Conservation (phyloP, 2,113 vertebrate genomes). For the Bos indicus region DNA sequence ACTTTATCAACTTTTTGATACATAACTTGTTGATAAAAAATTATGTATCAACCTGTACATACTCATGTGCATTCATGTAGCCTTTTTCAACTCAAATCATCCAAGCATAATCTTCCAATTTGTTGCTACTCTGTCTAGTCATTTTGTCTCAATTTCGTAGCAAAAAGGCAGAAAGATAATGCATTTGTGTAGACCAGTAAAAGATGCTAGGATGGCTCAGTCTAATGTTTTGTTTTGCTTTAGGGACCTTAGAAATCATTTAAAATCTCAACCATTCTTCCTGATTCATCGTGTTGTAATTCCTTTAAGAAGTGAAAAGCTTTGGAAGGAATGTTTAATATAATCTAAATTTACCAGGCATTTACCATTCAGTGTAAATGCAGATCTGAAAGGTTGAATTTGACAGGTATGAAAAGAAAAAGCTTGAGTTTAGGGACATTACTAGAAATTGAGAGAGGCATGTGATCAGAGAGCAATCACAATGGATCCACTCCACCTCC, state of each 20-base stretch:
- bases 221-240: not conserved
- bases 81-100: not conserved
- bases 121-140: not conserved
- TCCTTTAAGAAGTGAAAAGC: not conserved
- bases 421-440: not conserved
- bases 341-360: not conserved
- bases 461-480: not conserved
- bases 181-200: not conserved
- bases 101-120: not conserved
- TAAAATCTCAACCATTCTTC: not conserved
- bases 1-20: not conserved
- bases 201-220: not conserved
- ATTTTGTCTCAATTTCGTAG: not conserved
- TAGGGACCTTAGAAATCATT: not conserved
- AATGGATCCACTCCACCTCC: too few relatives aligned
- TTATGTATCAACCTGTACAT: not conserved
- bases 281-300: not conserved
- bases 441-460: not conserved
- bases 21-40: not conserved
- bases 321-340: not conserved
- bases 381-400: not conserved
- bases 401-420: not conserved
- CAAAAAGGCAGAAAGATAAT: not conserved
- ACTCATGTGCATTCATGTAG: not conserved
- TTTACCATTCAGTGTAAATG: not conserved